Evolutionary conservation across 2,888 invertebrate species (phyloP), one percentile per base, ranked within the genome.

Genomic region (Pristionchus entomophagus): DNA sequence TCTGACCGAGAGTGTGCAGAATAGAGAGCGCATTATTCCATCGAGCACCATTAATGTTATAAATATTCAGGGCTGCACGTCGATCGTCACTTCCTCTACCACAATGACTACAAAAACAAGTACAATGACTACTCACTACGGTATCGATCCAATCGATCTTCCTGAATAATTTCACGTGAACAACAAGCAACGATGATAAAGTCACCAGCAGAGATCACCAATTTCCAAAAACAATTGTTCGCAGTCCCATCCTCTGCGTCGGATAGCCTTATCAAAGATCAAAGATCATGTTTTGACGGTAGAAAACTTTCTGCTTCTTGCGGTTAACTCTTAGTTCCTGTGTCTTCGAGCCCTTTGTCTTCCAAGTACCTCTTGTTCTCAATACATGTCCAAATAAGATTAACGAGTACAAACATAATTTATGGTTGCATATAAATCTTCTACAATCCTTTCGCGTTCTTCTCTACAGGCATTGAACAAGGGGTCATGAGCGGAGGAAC

Each of bases 391-490:
- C 41, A 73, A 69, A 45, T 26, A 26, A 8, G 73, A 22, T 10
- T 17, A 38, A 56, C 29, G 62, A 29, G 4, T 29, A 14, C n/a
- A 29, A 62, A 32, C 32, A 62, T 62, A 62, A 29, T 62, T 62
- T 62, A 29, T 73, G 41, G 73, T 41, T 73, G 73, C 73, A 73
- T 73, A 73, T 32, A 73, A 5, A 41, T 73, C 73, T 73, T 73
- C 41, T 73, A 73, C 73, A 73, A 73, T 73, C 73, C 41, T 69
- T 73, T 73, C 73, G 38, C 73, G 19, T 73, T 73, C 73, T 73
- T 45, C 41, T 41, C 41, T 73, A 73, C 73, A 73, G 41, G 73
- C 73, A 73, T 73, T 73, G 41, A 73, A 73, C 73, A 73, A 65
- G 41, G 73, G 73, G 73, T 73, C 73, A 73, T 73, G 73, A 73